Evolutionary conservation across 30 jellyfish, hydroid and myxozoan species (phyloP).

Genomic region (Mastigias papua): DNA sequence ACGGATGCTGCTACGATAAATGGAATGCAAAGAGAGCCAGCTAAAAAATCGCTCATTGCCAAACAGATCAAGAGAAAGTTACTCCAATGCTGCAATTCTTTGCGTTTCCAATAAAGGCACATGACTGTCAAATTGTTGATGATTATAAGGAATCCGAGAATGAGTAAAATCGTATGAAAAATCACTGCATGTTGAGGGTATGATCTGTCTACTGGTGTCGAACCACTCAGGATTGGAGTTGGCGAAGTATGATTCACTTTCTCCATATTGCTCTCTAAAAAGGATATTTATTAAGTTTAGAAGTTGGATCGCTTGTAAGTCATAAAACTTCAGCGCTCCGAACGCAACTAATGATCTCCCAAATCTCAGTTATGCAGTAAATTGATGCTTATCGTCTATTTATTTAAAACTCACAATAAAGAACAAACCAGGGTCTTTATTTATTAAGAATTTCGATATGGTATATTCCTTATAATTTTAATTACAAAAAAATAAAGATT

Average conservation of each 20-base stretch:
- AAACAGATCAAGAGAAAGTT: slow-evolving; percentile 48
- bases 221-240: neutral
- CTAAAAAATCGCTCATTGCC: slow-evolving; percentile 51
- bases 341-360: too few species aligned
- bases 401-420: too few species aligned
- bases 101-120: slow-evolving; percentile 24
- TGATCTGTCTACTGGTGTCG: neutral
- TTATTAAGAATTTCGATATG: too few species aligned
- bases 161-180: slow-evolving; percentile 34
- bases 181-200: slow-evolving; percentile 29
- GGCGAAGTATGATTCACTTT: neutral
- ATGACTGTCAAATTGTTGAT: slow-evolving; percentile 36
- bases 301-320: too few species aligned
- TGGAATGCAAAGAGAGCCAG: slow-evolving; percentile 58
- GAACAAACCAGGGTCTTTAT: too few species aligned
- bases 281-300: neutral
- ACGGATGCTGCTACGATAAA: slow-evolving; percentile 47
- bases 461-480: too few species aligned
- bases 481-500: too few species aligned
- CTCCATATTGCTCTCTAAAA: slow-evolving; percentile 17
- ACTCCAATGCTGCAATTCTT: slow-evolving; percentile 30
- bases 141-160: slow-evolving; percentile 29
- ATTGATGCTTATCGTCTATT: too few species aligned
- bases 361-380: too few species aligned
- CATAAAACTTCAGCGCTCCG: too few species aligned